Evolutionary conservation across 2,888 invertebrate genomes (phyloP), one percentile per base, ranked within the genome.

Genomic region (Cheiracanthium punctorium): DNA sequence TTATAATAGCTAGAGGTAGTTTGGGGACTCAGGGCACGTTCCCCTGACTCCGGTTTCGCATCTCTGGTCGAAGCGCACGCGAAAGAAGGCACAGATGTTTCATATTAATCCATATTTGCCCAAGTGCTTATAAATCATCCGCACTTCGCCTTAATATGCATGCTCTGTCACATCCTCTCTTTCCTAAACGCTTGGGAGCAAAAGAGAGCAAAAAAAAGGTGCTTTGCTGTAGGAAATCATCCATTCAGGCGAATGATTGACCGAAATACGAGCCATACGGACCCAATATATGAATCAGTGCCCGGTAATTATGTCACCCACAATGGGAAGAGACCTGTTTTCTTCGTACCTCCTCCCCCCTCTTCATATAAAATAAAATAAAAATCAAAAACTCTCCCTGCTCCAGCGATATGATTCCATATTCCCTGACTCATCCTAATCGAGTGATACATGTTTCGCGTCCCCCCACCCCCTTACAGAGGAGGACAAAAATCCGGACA

Each of bases 201-300:
- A n/a, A n/a, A n/a, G n/a, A n/a, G n/a, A 37, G 37, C 37, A 37
- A 37, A n/a, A 37, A 37, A 37, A 48, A 48, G 48, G 48, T 48
- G 58, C 24, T 17, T 14, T 37, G 37, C 37, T 37, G 4, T 37
- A 37, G 48, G 48, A 48, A 48, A 58, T 58, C 20, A 58, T 24
- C 58, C 58, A 58, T 58, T 58, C 58, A 58, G 1, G 24, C 58
- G 58, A 58, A 24, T 58, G 58, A 58, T 58, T 58, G 58, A 58
- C 58, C 20, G 24, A 58, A 58, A 58, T 58, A 20, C 5, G 24
- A 58, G 58, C 58, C 58, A 58, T 58, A 58, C 58, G 58, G 58
- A 58, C 58, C 24, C 58, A 58, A 58, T 58, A n/a, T n/a, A 58
- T 58, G 58, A 58, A 58, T 58, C 58, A 58, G 58, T 58, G 58